These are phyloP conservation scores for Polietes domitor DNA, from an alignment of 2,888 invertebrate genomes.

Conservation along the genomic window DNA sequence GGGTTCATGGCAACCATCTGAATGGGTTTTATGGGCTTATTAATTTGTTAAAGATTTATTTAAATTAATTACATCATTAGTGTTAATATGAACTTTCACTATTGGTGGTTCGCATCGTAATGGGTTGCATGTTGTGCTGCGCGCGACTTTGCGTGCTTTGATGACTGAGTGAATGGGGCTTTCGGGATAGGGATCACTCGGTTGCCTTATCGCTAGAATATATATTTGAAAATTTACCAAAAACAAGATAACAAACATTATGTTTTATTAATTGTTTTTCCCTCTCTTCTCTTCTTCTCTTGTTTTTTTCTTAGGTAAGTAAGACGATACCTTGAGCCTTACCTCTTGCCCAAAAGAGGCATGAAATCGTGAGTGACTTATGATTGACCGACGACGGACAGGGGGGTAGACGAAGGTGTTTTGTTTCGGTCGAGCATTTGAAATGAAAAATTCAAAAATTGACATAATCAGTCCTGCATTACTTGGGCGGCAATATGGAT, in stretches of 20 bases:
- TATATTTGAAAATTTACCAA: not conserved
- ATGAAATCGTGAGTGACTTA: conserved; percentile 12
- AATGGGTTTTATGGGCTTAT: conserved; percentile 33
- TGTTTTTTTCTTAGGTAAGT: conserved; percentile 59
- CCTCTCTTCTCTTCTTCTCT: conserved; percentile 28
- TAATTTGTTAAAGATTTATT: conserved; percentile 67
- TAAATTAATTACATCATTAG: conserved; percentile 68
- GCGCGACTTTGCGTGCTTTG: not conserved
- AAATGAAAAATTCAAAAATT: too few species aligned
- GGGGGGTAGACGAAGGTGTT: too few species aligned
- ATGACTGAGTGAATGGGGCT: conserved; percentile 4
- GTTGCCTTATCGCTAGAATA: conserved; percentile 20
- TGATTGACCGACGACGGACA: not conserved
- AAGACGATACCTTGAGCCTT: not conserved
- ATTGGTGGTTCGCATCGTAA: not conserved
- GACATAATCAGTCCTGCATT: too few species aligned
- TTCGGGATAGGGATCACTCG: not conserved
- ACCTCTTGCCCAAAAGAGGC: not conserved
- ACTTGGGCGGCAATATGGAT: too few species aligned
- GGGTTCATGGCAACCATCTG: not conserved
- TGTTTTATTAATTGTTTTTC: conserved; percentile 34
- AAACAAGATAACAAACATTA: not conserved
- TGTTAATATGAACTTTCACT: conserved; percentile 74
- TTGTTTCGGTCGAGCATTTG: too few species aligned
- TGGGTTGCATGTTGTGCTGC: not conserved